Evolutionary conservation across 1,140 invertebrate species (phyloP).

Genomic region (Leptinotarsa texana): DNA sequence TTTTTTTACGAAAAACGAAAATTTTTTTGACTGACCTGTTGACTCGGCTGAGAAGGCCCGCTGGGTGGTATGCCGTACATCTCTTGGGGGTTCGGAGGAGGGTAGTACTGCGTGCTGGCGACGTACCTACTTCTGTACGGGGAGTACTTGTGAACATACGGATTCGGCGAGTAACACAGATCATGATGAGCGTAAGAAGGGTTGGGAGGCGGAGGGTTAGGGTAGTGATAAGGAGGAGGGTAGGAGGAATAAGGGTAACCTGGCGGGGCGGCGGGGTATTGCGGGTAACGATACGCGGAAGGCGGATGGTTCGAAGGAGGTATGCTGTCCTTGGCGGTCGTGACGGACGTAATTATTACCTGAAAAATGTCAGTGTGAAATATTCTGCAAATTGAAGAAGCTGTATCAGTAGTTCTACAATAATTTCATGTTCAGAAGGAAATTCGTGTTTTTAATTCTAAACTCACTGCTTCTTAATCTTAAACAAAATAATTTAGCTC

Average conservation of each 20-base stretch:
- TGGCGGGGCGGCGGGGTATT: constrained; percentile 42
- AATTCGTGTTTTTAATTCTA: too few relatives aligned
- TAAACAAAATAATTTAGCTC: too few relatives aligned
- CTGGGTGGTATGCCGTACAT: constrained; percentile 42
- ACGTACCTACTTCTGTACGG: constrained; percentile 46
- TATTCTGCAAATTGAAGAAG: too few relatives aligned
- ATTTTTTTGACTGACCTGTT: constrained; percentile 42
- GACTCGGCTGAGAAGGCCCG: constrained; percentile 42
- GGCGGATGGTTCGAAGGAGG: constrained; percentile 43
- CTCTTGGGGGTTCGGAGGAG: constrained; percentile 51
- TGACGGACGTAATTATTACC: constrained; percentile 55
- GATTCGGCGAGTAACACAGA: constrained; percentile 54
- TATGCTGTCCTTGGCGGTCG: constrained; percentile 45
- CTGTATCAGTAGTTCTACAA: too few relatives aligned
- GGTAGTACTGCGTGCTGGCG: constrained; percentile 49
- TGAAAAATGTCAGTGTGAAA: constrained; percentile 25
- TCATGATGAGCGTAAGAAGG: constrained; percentile 52
- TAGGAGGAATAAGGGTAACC: constrained; percentile 56
- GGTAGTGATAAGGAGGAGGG: constrained; percentile 63
- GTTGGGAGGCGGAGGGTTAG: constrained; percentile 52
- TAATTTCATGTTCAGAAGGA: too few relatives aligned
- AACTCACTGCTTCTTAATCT: too few relatives aligned
- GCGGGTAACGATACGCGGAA: constrained; percentile 41
- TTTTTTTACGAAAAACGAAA: too few relatives aligned
- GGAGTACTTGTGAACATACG: constrained; percentile 42